These are phyloP conservation scores for Sinotaia quadrata DNA, from an alignment of 2,888 invertebrate genomes.

Conservation along the genomic window DNA sequence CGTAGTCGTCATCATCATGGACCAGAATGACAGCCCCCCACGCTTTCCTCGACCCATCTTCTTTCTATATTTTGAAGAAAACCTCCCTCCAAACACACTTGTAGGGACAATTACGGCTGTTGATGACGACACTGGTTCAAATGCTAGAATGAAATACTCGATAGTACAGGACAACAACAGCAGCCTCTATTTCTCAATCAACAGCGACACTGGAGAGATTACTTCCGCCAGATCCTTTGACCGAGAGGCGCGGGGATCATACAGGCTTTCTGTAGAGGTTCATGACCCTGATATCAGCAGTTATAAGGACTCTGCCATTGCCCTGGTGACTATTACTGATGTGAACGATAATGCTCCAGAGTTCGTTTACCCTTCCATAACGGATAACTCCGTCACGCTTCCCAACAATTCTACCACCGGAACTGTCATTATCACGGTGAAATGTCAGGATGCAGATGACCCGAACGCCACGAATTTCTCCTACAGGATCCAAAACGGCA, in stretches of 20 bases:
- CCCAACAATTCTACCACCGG: conserved; percentile 58
- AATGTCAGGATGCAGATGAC: conserved; percentile 92
- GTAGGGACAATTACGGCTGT: conserved; percentile 91
- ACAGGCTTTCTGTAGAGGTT: conserved; percentile 87
- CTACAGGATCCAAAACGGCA: conserved; percentile 87
- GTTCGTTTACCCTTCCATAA: conserved; percentile 56
- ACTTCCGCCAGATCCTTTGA: conserved; percentile 87
- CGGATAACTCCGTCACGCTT: conserved; percentile 56
- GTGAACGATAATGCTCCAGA: conserved; percentile 94
- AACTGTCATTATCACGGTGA: conserved; percentile 75
- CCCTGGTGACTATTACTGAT: conserved; percentile 94
- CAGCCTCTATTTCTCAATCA: conserved; percentile 74
- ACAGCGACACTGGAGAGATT: conserved; percentile 86
- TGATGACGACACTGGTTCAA: conserved; percentile 91
- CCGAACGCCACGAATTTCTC: conserved; percentile 93
- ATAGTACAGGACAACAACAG: conserved; percentile 70
- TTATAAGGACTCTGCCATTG: conserved; percentile 86
- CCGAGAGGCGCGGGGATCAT: conserved; percentile 86
- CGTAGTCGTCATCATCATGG: conserved; percentile 75
- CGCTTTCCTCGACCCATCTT: conserved; percentile 82
- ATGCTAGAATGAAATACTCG: conserved; percentile 78
- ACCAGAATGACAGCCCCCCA: conserved; percentile 84
- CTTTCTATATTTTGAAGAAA: conserved; percentile 89
- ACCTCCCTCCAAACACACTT: conserved; percentile 88
- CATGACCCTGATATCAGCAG: conserved; percentile 80